These are phyloP conservation scores for cat (Felis catus) DNA, from an alignment of 2,113 vertebrate species.

Conservation along the genomic window F.catus_Fca126_mat1.0 CM031428.1:13947501-13948000, in stretches of 20 bases:
- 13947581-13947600: not conserved
- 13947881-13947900: not conserved
- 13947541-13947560: not conserved
- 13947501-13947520: not conserved
- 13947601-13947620: not conserved
- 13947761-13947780: not conserved
- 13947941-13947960: not conserved
- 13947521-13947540: constrained; percentile 22
- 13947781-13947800: not conserved
- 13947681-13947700: not conserved
- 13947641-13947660: not conserved
- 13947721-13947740: not conserved
- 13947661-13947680: not conserved
- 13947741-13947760: not conserved
- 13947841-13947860: not conserved
- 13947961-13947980: not conserved
- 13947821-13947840: not conserved
- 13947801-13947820: not conserved
- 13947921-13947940: not conserved
- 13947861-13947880: not conserved
- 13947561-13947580: not conserved
- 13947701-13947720: not conserved
- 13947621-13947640: not conserved
- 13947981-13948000: not conserved
- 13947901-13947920: not conserved